Evolutionary conservation across 2,888 invertebrate species (phyloP).

Genomic region (Macrosoma leucophasiata): DNA sequence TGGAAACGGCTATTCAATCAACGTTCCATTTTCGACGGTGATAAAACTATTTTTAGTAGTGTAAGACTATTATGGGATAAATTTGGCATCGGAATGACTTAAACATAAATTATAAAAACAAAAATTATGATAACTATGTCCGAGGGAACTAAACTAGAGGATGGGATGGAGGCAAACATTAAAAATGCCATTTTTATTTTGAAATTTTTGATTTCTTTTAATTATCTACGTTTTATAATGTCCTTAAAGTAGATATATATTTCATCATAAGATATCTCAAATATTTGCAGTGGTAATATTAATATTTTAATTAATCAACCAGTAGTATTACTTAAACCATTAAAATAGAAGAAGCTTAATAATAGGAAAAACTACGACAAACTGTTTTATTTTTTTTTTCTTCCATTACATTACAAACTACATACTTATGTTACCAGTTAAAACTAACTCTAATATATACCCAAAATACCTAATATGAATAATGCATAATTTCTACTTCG

Average conservation of each 20-base stretch:
- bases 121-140: slow-evolving; percentile 62
- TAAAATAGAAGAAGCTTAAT: slow-evolving; percentile 76
- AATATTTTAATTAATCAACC: slow-evolving; percentile 75
- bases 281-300: slow-evolving; percentile 77
- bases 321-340: slow-evolving; percentile 74
- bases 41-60: slow-evolving; percentile 29
- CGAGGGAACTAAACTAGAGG: slow-evolving; percentile 37
- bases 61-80: slow-evolving; percentile 54
- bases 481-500: slow-evolving; percentile 73
- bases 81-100: slow-evolving; percentile 1
- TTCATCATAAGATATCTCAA: slow-evolving; percentile 77
- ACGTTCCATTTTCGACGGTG: slow-evolving; percentile 16
- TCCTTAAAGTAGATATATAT: slow-evolving; percentile 77
- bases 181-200: slow-evolving; percentile 73
- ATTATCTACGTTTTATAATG: slow-evolving; percentile 78
- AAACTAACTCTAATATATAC: slow-evolving; percentile 74
- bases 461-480: slow-evolving; percentile 76
- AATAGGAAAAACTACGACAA: slow-evolving; percentile 75
- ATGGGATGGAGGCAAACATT: slow-evolving; percentile 48
- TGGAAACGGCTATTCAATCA: slow-evolving; percentile 35
- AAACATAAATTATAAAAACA: slow-evolving; percentile 52
- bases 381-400: slow-evolving; percentile 66
- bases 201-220: slow-evolving; percentile 76
- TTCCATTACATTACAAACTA: slow-evolving; percentile 74
- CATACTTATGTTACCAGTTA: slow-evolving; percentile 75